Percentiles rank a stretch among this genome's conserved stretches.
phyloP scores from a whole-genome alignment of 2,888 invertebrate genomes.

The Lasioglossum villosulum region DNA sequence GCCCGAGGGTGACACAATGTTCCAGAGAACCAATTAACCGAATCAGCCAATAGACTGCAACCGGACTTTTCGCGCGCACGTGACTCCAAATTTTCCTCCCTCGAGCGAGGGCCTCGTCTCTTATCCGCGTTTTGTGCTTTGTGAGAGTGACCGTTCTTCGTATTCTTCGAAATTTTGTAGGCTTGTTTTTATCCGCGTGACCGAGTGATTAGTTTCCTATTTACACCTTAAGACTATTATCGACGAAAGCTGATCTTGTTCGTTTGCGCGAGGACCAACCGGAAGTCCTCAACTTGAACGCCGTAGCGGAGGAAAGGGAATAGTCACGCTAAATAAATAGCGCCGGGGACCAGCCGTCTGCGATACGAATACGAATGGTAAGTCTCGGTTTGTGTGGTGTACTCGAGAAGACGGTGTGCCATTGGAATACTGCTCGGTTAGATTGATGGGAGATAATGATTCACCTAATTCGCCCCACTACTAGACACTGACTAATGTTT shows the following conservation, averaged over 20 bases:
- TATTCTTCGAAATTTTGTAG: background rate
- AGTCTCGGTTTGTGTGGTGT: conserved; percentile 45
- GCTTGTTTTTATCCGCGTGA: background rate
- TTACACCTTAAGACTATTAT: conserved; percentile 1
- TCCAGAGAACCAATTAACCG: background rate
- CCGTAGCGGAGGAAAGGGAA: background rate
- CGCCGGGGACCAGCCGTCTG: conserved; percentile 37
- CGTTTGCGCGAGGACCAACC: background rate
- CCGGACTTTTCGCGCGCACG: conserved; percentile 40
- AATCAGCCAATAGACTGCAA: background rate
- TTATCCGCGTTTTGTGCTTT: conserved; percentile 9
- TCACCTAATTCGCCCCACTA: background rate
- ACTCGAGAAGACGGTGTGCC: background rate
- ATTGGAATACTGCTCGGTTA: background rate
- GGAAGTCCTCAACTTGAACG: conserved; percentile 4
- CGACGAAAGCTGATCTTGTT: background rate
- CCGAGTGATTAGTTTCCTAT: background rate
- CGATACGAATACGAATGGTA: conserved; percentile 63
- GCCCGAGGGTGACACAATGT: conserved; percentile 46
- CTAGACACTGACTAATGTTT: background rate
- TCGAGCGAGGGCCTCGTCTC: background rate
- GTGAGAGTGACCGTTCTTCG: conserved; percentile 24
- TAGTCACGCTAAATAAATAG: conserved; percentile 51
- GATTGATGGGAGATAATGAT: background rate
- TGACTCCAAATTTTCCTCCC: conserved; percentile 20